Evolutionary conservation across 2,797 vertebrate genomes (phyloP).

Genomic region (Cynodonichthys magdalenae): DNA sequence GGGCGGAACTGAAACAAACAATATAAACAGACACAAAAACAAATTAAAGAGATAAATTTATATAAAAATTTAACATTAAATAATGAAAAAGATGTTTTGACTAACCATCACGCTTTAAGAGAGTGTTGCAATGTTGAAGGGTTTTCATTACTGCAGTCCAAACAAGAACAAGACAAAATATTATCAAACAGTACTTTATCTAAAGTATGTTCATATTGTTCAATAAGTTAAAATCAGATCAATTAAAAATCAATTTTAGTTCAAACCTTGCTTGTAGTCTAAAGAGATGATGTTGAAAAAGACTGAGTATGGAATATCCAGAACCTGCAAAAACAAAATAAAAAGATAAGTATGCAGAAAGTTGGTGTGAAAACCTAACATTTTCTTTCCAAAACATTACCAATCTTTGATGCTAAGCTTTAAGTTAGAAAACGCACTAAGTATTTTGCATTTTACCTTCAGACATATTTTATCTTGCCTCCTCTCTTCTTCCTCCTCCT

Average conservation of each 20-base stretch:
- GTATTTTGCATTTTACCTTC: slow-evolving; percentile 47
- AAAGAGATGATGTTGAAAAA: background rate
- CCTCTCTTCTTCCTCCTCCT: slow-evolving; percentile 47
- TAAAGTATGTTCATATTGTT: background rate
- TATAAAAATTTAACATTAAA: too few relatives aligned
- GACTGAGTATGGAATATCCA: slow-evolving; percentile 48
- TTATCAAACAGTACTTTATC: background rate
- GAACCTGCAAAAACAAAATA: slow-evolving; percentile 41
- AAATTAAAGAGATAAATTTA: background rate
- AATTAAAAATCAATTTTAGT: background rate
- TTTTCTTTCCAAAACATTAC: too few relatives aligned
- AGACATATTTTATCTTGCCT: slow-evolving; percentile 6
- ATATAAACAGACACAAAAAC: background rate
- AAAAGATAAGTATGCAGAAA: background rate
- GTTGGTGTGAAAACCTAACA: background rate
- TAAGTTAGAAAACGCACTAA: background rate
- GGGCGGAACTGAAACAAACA: slow-evolving; percentile 43
- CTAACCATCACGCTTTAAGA: slow-evolving; percentile 35
- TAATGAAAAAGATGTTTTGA: background rate
- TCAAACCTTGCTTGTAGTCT: slow-evolving; percentile 33
- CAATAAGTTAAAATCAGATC: too few relatives aligned
- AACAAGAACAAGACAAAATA: background rate
- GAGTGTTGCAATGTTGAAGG: background rate
- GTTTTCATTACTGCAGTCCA: slow-evolving; percentile 43
- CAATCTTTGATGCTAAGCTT: background rate